Conservation (phyloP, 2,113 vertebrate species). For the Nothocercus julius region DNA sequence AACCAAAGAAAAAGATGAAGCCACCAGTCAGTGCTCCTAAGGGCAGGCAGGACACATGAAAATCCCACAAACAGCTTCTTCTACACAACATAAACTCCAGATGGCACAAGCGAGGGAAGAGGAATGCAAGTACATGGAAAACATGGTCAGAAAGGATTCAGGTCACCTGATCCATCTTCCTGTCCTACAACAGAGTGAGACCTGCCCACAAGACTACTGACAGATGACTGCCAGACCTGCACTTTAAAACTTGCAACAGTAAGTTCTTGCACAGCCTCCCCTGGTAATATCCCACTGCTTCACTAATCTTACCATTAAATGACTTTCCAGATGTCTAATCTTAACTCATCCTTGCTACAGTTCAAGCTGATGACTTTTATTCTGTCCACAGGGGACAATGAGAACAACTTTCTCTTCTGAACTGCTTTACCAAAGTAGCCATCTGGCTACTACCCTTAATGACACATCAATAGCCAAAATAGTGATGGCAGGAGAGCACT, state of each 20-base stretch:
- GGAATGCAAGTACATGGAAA: background rate
- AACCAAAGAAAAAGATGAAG: background rate
- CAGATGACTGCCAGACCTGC: background rate
- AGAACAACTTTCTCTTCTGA: background rate
- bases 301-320: background rate
- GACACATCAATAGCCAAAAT: fast-evolving
- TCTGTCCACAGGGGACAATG: background rate
- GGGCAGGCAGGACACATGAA: background rate
- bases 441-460: fast-evolving
- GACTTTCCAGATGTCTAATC: background rate
- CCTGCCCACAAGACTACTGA: background rate
- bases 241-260: background rate
- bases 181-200: background rate
- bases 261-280: background rate
- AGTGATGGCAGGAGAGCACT: fast-evolving
- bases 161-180: background rate
- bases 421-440: background rate
- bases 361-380: background rate
- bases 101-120: background rate
- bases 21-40: background rate
- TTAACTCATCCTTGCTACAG: background rate
- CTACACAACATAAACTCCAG: background rate
- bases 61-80: background rate
- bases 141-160: background rate
- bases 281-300: background rate